phyloP scores from a whole-genome alignment of 2,888 invertebrate species.

The Ceraclea dissimilis region DNA sequence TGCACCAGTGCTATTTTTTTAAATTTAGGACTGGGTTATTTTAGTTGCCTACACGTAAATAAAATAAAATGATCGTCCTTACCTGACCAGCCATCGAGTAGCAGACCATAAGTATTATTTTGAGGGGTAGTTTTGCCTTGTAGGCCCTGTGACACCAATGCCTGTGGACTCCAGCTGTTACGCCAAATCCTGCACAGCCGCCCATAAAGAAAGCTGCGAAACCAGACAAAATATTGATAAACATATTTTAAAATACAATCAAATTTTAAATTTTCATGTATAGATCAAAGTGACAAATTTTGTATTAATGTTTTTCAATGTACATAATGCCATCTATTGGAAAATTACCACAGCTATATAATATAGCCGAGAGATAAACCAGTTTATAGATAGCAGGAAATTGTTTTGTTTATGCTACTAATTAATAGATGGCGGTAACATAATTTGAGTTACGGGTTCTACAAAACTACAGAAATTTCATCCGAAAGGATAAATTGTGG shows the following conservation, averaged over 20 bases:
- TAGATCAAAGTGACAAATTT: neutral
- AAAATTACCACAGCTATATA: neutral
- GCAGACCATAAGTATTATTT: conserved; percentile 50
- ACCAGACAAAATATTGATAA: conserved; percentile 28
- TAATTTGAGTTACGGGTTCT: too few species aligned
- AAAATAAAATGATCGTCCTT: too few species aligned
- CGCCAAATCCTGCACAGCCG: conserved; percentile 55
- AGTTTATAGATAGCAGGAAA: too few species aligned
- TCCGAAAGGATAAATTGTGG: too few species aligned
- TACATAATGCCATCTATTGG: neutral
- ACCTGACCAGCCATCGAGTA: conserved; percentile 63
- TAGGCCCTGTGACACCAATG: conserved; percentile 61
- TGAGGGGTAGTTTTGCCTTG: conserved; percentile 55
- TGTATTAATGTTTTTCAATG: neutral
- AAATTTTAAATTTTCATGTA: neutral
- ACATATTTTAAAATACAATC: neutral
- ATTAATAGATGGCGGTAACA: neutral
- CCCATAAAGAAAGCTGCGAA: conserved; percentile 49
- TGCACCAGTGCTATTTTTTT: too few species aligned
- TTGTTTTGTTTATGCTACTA: neutral
- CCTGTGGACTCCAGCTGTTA: conserved; percentile 63
- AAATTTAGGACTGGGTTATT: too few species aligned
- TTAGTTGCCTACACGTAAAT: too few species aligned
- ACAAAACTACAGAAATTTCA: too few species aligned
- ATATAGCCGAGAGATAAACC: neutral